Percentiles rank a stretch among this genome's conserved stretches.
These are phyloP conservation scores for Ophraella communa DNA, from an alignment of 2,888 invertebrate species.

Conservation along the genomic window DNA sequence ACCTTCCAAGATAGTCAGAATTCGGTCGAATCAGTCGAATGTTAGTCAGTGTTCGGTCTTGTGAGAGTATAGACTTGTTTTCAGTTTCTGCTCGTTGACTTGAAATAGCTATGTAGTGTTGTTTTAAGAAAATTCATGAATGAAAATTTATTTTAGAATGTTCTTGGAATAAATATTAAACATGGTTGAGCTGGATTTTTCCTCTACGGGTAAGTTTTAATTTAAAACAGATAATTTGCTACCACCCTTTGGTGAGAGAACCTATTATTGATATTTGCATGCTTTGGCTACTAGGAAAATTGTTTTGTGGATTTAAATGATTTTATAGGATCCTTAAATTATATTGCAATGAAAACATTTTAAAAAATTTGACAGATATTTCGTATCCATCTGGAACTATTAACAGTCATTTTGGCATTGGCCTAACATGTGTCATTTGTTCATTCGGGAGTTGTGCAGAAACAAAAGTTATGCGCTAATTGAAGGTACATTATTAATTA, in stretches of 20 bases:
- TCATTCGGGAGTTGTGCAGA: neutral
- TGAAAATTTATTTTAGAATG: constrained; percentile 50
- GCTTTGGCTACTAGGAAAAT: constrained; percentile 18
- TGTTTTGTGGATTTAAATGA: constrained; percentile 1
- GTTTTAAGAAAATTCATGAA: constrained; percentile 48
- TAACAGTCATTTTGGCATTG: neutral
- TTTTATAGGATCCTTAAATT: neutral
- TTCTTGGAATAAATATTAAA: constrained; percentile 39
- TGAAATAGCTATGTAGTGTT: constrained; percentile 13
- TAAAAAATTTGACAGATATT: neutral
- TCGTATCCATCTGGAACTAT: neutral
- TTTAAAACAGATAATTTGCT: constrained; percentile 37
- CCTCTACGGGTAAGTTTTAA: constrained; percentile 51
- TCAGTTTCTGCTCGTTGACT: constrained; percentile 10
- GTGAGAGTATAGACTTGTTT: neutral
- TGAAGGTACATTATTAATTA: no score
- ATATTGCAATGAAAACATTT: neutral
- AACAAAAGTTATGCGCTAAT: neutral
- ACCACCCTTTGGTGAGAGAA: constrained; percentile 51
- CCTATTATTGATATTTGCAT: constrained; percentile 51
- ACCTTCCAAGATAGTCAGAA: neutral
- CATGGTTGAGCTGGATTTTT: constrained; percentile 56
- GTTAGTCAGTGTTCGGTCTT: constrained; percentile 12
- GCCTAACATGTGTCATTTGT: neutral
- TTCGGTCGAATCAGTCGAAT: constrained; percentile 6